Base-by-base conservation (phyloP, 2,888 invertebrate genomes). In the Nebria salina region DNA sequence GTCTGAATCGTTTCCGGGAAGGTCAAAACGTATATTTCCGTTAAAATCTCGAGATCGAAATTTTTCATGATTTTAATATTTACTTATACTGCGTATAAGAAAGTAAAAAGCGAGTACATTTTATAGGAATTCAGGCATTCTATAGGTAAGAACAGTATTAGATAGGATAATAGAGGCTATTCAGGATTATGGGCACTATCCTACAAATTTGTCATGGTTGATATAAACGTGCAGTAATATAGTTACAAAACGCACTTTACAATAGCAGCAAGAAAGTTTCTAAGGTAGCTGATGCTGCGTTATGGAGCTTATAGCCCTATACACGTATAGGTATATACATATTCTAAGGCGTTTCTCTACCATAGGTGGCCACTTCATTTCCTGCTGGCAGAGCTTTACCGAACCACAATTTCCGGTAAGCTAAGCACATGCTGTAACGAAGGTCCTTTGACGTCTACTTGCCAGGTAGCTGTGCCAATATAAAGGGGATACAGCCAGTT, bases 361-460 rank as follows among this genome's bases (percentile, higher is more conserved):
- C 73, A 76, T 81, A 76, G 81, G 82, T 77, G 82, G 83, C 83
- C 83, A 83, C 83, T 83, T 83, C 83, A 84, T 84, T 84, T 84
- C 84, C 84, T 83, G 83, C 82, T 78, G 78, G 82, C 77, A 82
- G 80, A 82, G 83, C 83, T 81, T 80, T 75, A 64, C 72, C 76
- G 82, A 82, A 82, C 83, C 83, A 83, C 84, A 83, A 84, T 84
- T 84, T 84, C 84, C 84, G 84, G 80, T 75, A 75, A 80, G 75
- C 75, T 75, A 80, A 80, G 79, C 79, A 80, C 75, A 80, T 74
- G 75, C 74, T 64, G 80, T 80, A 80, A 79, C 74, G 74, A 75
- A 80, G 65, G 80, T 75, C 80, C 75, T 80, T 80, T 80, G 75
- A 80, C 75, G 74, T 64, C 25, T n/a, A 26, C 72, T 64, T 64